These are phyloP conservation scores for Tokudaia muenninki DNA, from an alignment of 2,797 vertebrate species.

Conservation along the genomic window DNA sequence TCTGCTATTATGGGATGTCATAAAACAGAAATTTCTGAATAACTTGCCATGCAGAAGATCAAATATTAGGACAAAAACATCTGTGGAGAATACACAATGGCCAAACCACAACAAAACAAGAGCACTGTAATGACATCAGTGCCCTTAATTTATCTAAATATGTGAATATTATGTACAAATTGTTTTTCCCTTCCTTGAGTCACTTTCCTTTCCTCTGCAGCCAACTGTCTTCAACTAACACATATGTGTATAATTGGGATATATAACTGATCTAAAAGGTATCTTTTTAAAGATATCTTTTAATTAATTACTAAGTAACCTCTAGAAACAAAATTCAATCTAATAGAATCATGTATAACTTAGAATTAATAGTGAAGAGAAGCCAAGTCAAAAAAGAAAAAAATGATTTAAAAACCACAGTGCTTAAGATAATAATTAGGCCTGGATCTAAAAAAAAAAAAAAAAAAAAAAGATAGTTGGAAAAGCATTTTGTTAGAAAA, in stretches of 20 bases:
- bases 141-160: neutral
- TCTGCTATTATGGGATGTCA: neutral
- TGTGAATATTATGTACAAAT: neutral
- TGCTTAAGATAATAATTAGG: neutral
- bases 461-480: neutral
- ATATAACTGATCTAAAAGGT: neutral
- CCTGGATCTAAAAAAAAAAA: neutral
- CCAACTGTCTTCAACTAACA: constrained; percentile 40
- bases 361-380: constrained; percentile 54
- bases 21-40: neutral
- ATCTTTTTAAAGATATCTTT: neutral
- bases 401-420: neutral
- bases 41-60: neutral
- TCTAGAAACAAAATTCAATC: constrained; percentile 30
- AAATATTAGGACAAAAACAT: neutral
- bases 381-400: neutral
- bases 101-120: neutral
- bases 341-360: neutral
- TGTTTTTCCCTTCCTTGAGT: neutral
- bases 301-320: constrained; percentile 53
- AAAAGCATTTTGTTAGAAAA: constrained; percentile 38
- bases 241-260: neutral
- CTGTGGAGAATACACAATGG: neutral
- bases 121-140: neutral
- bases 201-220: neutral